A percentile compares a stretch with the other conserved stretches of the same genome.
phyloP scores from a whole-genome alignment of 1,140 invertebrate genomes.

The Rhyzopertha dominica region DNA sequence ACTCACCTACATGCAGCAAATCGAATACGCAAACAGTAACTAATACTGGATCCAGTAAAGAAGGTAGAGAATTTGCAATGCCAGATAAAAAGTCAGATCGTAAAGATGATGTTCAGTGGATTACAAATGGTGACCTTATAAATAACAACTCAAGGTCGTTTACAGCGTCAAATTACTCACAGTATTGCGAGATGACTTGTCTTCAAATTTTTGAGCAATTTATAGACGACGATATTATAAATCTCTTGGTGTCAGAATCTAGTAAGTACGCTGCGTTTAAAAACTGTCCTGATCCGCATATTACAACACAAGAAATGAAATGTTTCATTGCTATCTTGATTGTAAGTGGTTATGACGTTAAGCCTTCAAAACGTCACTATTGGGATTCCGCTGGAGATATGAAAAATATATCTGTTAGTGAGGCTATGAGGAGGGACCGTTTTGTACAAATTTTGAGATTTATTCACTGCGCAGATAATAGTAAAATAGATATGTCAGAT shows the following conservation, averaged over 20 bases:
- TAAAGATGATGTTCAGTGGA: no score
- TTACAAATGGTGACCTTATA: no score
- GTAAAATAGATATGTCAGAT: no score
- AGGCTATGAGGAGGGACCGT: slow-evolving; percentile 34
- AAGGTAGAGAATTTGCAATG: no score
- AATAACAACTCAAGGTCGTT: no score
- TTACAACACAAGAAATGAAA: slow-evolving; percentile 31
- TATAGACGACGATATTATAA: slow-evolving; percentile 23
- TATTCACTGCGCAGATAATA: slow-evolving; percentile 32
- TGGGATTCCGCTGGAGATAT: slow-evolving; percentile 38
- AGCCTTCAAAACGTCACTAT: slow-evolving; percentile 34
- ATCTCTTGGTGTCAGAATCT: background rate
- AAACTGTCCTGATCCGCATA: slow-evolving; percentile 34
- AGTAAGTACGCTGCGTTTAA: slow-evolving; percentile 32
- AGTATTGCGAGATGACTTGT: no score
- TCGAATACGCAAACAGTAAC: no score
- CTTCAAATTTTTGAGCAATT: slow-evolving; percentile 31
- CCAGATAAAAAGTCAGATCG: no score
- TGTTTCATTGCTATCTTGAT: slow-evolving; percentile 37
- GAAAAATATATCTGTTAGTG: slow-evolving; percentile 29
- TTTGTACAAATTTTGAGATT: slow-evolving; percentile 37
- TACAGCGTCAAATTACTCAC: no score
- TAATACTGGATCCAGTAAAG: no score
- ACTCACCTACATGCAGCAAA: no score
- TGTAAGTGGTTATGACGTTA: slow-evolving; percentile 36